A percentile compares a stretch with the other conserved stretches of the same genome.
Evolutionary conservation across 2,113 vertebrate genomes (phyloP).

Genomic region (Talpa occidentalis): DNA sequence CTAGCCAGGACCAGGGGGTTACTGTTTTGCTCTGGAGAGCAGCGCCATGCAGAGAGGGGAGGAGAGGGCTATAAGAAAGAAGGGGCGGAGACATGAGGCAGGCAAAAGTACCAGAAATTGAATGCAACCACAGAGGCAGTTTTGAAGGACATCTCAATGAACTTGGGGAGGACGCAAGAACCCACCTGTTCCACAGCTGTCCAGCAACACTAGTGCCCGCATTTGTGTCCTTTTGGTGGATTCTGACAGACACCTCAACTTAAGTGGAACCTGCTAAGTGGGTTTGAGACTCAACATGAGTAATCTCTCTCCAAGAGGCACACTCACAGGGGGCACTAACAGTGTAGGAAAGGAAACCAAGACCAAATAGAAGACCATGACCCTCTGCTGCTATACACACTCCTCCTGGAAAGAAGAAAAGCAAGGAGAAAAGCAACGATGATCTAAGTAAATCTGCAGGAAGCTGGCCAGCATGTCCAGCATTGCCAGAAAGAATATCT

Average conservation of each 20-base stretch:
- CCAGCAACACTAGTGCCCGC: too few species aligned
- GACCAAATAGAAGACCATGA: background rate
- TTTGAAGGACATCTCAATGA: constrained; percentile 8
- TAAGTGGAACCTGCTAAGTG: background rate
- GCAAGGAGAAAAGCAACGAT: background rate
- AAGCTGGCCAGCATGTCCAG: background rate
- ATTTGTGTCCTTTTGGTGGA: background rate
- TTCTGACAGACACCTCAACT: background rate
- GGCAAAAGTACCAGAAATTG: background rate
- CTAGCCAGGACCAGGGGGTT: background rate
- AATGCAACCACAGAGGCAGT: background rate
- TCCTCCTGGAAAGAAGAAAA: background rate
- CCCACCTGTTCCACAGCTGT: too few species aligned
- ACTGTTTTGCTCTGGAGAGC: too few species aligned
- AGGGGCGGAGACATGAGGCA: background rate
- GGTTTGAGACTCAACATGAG: background rate
- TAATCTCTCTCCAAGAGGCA: background rate
- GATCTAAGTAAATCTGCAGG: background rate
- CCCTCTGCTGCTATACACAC: background rate
- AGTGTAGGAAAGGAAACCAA: background rate
- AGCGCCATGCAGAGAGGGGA: background rate
- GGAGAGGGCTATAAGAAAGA: background rate
- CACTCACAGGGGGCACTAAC: too few species aligned
- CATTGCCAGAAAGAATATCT: background rate
- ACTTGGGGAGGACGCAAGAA: background rate